phyloP scores from a whole-genome alignment of 92 coral and sea anemone genomes.

The Heteractis magnifica region DNA sequence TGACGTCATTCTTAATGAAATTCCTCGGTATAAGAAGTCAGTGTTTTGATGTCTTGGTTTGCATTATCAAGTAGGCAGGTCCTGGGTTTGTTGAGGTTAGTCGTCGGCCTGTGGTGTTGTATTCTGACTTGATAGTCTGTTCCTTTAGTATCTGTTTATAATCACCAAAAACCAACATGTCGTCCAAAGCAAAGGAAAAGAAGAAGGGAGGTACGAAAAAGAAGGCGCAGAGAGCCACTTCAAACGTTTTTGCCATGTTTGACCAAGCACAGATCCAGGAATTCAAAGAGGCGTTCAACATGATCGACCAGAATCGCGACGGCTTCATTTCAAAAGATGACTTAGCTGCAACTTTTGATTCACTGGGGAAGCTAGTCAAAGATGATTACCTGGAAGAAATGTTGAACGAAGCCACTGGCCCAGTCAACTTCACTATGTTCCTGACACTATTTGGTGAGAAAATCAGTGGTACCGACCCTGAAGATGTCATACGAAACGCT shows the following conservation, averaged over 20 bases:
- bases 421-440: constrained; percentile 95
- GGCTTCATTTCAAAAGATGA: constrained; percentile 92
- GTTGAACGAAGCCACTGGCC: constrained; percentile 91
- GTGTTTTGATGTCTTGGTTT: neutral
- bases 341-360: constrained; percentile 86
- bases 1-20: constrained; percentile 23
- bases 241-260: constrained; percentile 96
- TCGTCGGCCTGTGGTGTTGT: constrained; percentile 7
- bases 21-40: constrained; percentile 13
- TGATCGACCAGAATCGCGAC: constrained; percentile 97
- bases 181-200: constrained; percentile 70
- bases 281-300: constrained; percentile 96
- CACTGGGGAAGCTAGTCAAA: constrained; percentile 78
- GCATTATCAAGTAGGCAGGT: constrained; percentile 39
- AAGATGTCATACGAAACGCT: constrained; percentile 92
- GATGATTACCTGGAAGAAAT: constrained; percentile 75
- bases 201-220: constrained; percentile 83
- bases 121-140: neutral
- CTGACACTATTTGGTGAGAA: constrained; percentile 92
- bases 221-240: constrained; percentile 94
- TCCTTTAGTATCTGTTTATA: neutral
- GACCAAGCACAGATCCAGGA: constrained; percentile 99
- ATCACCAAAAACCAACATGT: constrained; percentile 37
- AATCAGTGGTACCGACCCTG: constrained; percentile 94
- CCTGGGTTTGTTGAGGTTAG: constrained; percentile 28